A percentile compares a stretch with the other conserved stretches of the same genome.
phyloP scores from a whole-genome alignment of 2,888 invertebrate species.

The Latheticus oryzae region DNA sequence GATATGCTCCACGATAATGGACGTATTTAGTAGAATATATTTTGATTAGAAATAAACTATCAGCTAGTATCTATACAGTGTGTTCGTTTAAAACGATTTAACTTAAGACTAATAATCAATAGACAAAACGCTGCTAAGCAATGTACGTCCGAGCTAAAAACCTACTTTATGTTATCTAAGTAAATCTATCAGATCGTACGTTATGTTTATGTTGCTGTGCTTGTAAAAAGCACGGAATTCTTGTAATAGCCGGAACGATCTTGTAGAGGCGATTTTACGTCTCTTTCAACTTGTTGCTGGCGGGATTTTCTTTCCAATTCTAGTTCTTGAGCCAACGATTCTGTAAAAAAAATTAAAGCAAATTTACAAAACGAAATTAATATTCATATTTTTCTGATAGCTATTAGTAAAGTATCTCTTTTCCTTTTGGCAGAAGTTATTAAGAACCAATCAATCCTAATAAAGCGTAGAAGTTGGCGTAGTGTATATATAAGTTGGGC shows the following conservation, averaged over 20 bases:
- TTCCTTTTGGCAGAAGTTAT: conserved; percentile 32
- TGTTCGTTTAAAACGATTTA: conserved; percentile 26
- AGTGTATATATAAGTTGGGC: conserved; percentile 56
- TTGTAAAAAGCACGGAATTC: conserved; percentile 89
- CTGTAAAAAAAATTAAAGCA: conserved; percentile 69
- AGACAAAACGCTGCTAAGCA: conserved; percentile 35
- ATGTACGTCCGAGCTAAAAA: conserved; percentile 13
- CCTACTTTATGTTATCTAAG: conserved; percentile 26
- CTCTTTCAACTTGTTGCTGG: conserved; percentile 81
- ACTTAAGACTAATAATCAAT: conserved; percentile 28
- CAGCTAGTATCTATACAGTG: conserved; percentile 23
- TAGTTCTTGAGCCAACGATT: conserved; percentile 86
- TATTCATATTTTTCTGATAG: background rate
- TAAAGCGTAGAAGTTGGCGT: conserved; percentile 53
- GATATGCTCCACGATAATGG: conserved; percentile 46
- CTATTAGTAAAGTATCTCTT: no score
- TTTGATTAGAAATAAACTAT: conserved; percentile 17
- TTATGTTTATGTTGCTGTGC: conserved; percentile 79
- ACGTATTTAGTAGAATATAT: conserved; percentile 40
- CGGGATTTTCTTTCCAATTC: conserved; percentile 89
- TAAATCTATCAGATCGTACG: conserved; percentile 15
- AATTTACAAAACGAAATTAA: background rate
- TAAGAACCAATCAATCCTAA: conserved; percentile 64
- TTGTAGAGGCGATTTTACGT: conserved; percentile 87
- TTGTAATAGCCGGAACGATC: conserved; percentile 88